These are phyloP conservation scores for Drosophila bunnanda DNA, from an alignment of 2,888 invertebrate species.

Conservation along the genomic window DNA sequence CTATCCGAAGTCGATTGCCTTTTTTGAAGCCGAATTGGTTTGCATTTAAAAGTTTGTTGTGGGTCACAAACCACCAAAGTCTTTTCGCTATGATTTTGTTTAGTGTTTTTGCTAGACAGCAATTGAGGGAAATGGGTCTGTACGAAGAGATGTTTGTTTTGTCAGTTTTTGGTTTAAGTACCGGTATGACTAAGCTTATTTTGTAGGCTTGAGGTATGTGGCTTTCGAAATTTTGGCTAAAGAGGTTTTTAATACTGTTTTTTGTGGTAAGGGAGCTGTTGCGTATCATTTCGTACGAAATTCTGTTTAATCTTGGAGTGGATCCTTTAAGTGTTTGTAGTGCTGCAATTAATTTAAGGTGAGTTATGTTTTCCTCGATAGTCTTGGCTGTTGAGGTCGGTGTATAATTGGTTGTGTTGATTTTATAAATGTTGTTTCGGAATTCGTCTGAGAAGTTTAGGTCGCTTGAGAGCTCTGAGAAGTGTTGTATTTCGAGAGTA, in stretches of 20 bases:
- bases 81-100: conserved; percentile 17
- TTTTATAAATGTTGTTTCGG: conserved; percentile 10
- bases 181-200: conserved; percentile 5
- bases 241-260: conserved; percentile 11
- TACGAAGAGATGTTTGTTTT: background rate
- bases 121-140: background rate
- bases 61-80: conserved; percentile 7
- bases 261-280: conserved; percentile 1
- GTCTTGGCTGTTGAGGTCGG: conserved; percentile 9
- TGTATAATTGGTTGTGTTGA: conserved; percentile 2
- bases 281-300: conserved; percentile 2
- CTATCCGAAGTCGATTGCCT: background rate
- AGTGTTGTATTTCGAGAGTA: conserved; percentile 9
- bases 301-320: conserved; percentile 7
- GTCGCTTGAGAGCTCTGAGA: conserved; percentile 5
- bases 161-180: conserved; percentile 9
- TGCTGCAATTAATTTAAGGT: background rate
- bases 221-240: conserved; percentile 16
- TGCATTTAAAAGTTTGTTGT: background rate
- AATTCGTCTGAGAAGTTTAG: conserved; percentile 6
- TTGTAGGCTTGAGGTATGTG: conserved; percentile 14
- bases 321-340: conserved; percentile 9
- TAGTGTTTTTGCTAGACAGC: background rate
- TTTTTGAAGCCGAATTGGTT: background rate
- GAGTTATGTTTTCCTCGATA: conserved; percentile 1